Percentiles rank a stretch among this genome's conserved stretches.
Conservation (phyloP, 2,113 vertebrate genomes). For the Oceanites oceanicus region DNA sequence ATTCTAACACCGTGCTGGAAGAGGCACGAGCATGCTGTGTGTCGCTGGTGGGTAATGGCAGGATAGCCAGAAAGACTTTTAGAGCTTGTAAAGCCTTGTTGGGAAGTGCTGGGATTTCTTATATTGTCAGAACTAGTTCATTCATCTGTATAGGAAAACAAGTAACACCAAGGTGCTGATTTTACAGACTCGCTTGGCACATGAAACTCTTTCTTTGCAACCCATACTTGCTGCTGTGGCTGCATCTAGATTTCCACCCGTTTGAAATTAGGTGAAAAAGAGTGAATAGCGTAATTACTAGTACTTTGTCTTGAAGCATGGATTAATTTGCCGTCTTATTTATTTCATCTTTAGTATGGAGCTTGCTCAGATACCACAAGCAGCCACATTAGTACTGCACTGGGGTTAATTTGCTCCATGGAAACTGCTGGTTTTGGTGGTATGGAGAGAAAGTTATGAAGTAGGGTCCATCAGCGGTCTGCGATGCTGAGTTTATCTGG, state of each 20-base stretch:
- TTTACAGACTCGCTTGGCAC: background rate
- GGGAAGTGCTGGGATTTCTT: background rate
- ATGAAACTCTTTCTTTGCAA: background rate
- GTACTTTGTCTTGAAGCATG: background rate
- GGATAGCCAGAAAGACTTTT: background rate
- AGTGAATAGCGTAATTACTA: background rate
- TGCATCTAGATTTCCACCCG: background rate
- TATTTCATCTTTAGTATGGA: background rate
- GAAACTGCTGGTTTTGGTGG: background rate
- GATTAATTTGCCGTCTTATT: background rate
- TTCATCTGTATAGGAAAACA: background rate
- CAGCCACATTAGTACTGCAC: fast-evolving
- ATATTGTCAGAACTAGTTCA: background rate
- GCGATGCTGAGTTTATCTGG: background rate
- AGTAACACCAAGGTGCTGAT: background rate
- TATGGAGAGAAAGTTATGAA: background rate
- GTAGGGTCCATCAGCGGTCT: background rate
- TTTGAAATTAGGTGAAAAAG: background rate
- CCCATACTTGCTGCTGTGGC: background rate
- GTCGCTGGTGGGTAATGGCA: background rate
- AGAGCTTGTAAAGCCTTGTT: background rate
- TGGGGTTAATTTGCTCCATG: background rate
- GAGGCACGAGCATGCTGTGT: background rate
- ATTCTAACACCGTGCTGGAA: fast-evolving
- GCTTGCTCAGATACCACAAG: background rate